Evolutionary conservation across 2,113 vertebrate genomes (phyloP).

Genomic region (Grantiella picta): DNA sequence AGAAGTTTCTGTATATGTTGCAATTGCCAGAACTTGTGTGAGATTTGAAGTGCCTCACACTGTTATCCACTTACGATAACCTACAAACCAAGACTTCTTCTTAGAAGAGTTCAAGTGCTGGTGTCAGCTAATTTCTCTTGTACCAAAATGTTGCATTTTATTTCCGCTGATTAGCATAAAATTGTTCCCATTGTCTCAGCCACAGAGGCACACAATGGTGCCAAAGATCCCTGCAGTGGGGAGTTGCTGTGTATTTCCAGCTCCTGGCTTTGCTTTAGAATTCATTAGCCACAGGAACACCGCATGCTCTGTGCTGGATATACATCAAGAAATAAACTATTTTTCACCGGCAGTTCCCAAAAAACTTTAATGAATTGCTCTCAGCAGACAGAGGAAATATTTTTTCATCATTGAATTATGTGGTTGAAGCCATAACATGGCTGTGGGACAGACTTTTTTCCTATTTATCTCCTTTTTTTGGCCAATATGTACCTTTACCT

Average conservation of each 20-base stretch:
- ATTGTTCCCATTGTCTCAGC: conserved; percentile 88
- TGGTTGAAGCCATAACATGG: neutral
- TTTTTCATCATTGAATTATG: neutral
- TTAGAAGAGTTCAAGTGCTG: neutral
- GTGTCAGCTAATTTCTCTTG: conserved; percentile 60
- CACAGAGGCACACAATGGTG: conserved; percentile 74
- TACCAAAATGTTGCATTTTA: conserved; percentile 76
- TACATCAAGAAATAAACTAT: neutral
- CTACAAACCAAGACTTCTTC: neutral
- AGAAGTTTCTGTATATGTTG: neutral
- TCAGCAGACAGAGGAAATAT: neutral
- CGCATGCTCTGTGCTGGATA: neutral
- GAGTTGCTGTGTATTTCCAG: conserved; percentile 10
- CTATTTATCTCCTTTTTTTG: neutral
- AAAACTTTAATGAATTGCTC: neutral
- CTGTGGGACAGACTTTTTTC: neutral
- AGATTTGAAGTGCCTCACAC: neutral
- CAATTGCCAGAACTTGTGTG: neutral
- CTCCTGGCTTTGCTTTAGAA: conserved; percentile 16
- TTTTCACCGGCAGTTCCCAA: neutral
- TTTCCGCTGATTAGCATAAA: conserved; percentile 92
- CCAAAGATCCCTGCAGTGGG: conserved; percentile 79
- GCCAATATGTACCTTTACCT: neutral
- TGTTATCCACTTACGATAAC: neutral
- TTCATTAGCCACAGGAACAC: neutral